Percentiles rank a stretch among this genome's conserved stretches.
Evolutionary conservation across 2,888 invertebrate genomes (phyloP).

Genomic region (Dinocampus coccinellae): DNA sequence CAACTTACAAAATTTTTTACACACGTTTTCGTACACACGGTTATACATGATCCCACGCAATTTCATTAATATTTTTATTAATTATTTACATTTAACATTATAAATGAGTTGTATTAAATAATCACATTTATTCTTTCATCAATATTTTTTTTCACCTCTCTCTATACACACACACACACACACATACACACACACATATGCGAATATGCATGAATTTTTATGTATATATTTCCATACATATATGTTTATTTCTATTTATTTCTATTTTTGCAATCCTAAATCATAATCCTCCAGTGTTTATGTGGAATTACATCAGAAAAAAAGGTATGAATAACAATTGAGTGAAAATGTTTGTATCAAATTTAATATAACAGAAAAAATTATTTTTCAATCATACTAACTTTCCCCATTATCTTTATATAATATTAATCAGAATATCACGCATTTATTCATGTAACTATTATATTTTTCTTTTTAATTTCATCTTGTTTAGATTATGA

Average conservation of each 20-base stretch:
- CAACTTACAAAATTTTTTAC: conserved; percentile 53
- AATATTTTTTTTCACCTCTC: too few relatives aligned
- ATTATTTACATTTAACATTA: conserved; percentile 48
- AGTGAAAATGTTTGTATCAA: neutral
- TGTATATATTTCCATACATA: too few relatives aligned
- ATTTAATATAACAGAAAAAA: conserved; percentile 1
- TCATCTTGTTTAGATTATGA: conserved; percentile 76
- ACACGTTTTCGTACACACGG: conserved; percentile 56
- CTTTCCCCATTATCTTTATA: neutral
- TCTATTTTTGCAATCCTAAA: conserved; percentile 27
- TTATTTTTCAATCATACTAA: neutral
- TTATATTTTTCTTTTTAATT: neutral
- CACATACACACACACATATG: too few relatives aligned
- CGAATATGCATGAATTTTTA: too few relatives aligned
- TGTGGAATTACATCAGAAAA: conserved; percentile 48
- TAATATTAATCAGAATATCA: conserved; percentile 36
- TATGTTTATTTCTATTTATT: conserved; percentile 14
- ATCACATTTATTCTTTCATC: conserved; percentile 27
- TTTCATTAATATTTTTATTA: conserved; percentile 45
- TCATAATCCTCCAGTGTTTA: conserved; percentile 37
- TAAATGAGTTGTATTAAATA: conserved; percentile 44
- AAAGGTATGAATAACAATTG: conserved; percentile 47
- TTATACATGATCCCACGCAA: conserved; percentile 63
- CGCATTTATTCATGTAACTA: conserved; percentile 52
- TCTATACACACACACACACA: too few relatives aligned